A percentile compares a stretch with the other conserved stretches of the same genome.
phyloP scores from a whole-genome alignment of 2,888 invertebrate genomes.

The Tachina lurida region DNA sequence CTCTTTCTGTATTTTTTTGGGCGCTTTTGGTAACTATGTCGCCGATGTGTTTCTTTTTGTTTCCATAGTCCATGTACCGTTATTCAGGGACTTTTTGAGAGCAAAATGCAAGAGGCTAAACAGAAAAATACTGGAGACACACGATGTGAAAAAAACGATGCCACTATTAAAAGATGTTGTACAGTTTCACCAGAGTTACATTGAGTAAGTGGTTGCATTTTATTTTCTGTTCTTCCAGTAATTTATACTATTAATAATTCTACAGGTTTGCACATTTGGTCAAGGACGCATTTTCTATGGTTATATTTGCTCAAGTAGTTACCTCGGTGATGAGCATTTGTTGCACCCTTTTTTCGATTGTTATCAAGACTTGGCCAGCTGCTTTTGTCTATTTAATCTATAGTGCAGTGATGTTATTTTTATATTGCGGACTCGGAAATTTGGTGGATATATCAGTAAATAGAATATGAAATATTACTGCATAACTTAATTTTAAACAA shows the following conservation, averaged over 20 bases:
- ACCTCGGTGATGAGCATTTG: slow-evolving; percentile 71
- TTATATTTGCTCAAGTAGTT: slow-evolving; percentile 74
- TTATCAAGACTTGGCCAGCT: slow-evolving; percentile 75
- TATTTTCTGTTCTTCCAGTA: background rate
- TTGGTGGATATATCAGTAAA: slow-evolving; percentile 75
- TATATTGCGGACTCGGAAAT: slow-evolving; percentile 76
- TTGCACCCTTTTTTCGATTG: slow-evolving; percentile 75
- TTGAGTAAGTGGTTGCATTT: background rate
- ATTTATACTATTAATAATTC: background rate
- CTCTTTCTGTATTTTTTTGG: slow-evolving; percentile 64
- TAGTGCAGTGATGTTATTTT: slow-evolving; percentile 71
- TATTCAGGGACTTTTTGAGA: slow-evolving; percentile 75
- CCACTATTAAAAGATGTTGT: slow-evolving; percentile 66
- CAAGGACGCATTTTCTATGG: slow-evolving; percentile 68
- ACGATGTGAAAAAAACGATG: slow-evolving; percentile 35
- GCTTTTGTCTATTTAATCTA: slow-evolving; percentile 73
- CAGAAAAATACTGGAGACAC: background rate
- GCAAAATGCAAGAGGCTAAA: slow-evolving; percentile 75
- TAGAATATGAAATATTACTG: background rate
- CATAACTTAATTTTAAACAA: background rate
- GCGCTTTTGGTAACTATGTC: slow-evolving; percentile 76
- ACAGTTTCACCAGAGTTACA: background rate
- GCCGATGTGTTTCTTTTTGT: slow-evolving; percentile 76
- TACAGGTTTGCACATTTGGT: slow-evolving; percentile 71
- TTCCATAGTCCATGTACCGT: slow-evolving; percentile 74